These are phyloP conservation scores for Hyperoplus lanceolatus DNA, from an alignment of 2,797 vertebrate genomes.

Conservation along the genomic window DNA sequence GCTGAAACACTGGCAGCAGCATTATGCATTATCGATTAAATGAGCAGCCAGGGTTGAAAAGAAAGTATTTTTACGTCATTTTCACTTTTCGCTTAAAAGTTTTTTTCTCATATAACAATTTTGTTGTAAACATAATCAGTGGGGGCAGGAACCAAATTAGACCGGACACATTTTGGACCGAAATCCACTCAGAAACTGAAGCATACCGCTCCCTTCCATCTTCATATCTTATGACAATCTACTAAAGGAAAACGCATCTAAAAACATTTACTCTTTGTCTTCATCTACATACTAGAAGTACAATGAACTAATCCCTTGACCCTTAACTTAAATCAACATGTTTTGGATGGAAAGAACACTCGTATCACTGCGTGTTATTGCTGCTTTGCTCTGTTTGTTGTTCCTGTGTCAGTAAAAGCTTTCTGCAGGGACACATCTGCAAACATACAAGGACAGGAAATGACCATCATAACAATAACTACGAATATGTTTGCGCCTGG, in stretches of 20 bases:
- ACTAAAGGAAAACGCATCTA: slow-evolving; percentile 2
- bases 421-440: slow-evolving; percentile 44
- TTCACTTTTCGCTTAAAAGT: not conserved
- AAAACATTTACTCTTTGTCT: not conserved
- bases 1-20: not conserved
- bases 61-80: not conserved
- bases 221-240: not conserved
- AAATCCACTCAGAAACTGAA: not conserved
- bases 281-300: not conserved
- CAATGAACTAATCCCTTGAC: not conserved
- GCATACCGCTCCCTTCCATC: not conserved
- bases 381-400: slow-evolving; percentile 49
- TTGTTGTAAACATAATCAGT: not conserved
- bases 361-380: slow-evolving; percentile 3
- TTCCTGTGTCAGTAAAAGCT: slow-evolving; percentile 51
- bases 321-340: not conserved
- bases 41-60: not conserved
- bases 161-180: not conserved
- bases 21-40: not conserved
- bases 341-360: slow-evolving; percentile 10
- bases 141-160: not conserved
- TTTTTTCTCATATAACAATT: not conserved
- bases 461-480: slow-evolving; percentile 62
- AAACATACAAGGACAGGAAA: slow-evolving; percentile 64
- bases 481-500: slow-evolving; percentile 30